A percentile compares a stretch with the other conserved stretches of the same genome.
Evolutionary conservation across 1,140 invertebrate genomes (phyloP).

Genomic region (Carposina sasakii): DNA sequence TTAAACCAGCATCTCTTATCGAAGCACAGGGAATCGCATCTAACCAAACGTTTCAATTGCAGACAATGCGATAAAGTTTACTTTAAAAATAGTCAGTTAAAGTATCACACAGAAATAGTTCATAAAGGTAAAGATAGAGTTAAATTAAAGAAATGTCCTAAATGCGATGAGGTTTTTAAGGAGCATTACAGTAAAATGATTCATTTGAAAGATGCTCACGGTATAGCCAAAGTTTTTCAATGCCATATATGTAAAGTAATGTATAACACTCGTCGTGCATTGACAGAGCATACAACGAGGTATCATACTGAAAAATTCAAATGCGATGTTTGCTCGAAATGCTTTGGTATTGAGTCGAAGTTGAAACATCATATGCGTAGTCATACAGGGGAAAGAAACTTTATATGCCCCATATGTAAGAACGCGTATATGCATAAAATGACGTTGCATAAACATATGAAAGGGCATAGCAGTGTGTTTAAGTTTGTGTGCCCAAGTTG

Average conservation of each 20-base stretch:
- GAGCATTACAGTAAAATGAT: slow-evolving; percentile 43
- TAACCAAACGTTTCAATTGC: slow-evolving; percentile 32
- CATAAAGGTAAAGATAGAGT: slow-evolving; percentile 32
- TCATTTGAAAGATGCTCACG: slow-evolving; percentile 39
- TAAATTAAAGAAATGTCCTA: slow-evolving; percentile 32
- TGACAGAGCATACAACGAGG: slow-evolving; percentile 53
- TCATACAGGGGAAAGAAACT: slow-evolving; percentile 76
- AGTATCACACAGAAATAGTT: slow-evolving; percentile 35
- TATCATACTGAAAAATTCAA: slow-evolving; percentile 68
- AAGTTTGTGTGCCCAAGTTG: slow-evolving; percentile 62
- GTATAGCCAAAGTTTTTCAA: slow-evolving; percentile 29
- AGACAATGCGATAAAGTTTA: slow-evolving; percentile 34
- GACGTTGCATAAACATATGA: slow-evolving; percentile 78
- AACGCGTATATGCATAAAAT: slow-evolving; percentile 76
- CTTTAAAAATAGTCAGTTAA: slow-evolving; percentile 34
- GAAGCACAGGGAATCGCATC: slow-evolving; percentile 55
- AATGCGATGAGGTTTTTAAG: slow-evolving; percentile 34
- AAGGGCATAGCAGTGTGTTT: slow-evolving; percentile 65
- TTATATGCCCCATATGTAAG: slow-evolving; percentile 71
- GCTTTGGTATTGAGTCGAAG: slow-evolving; percentile 71
- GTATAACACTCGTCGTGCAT: slow-evolving; percentile 28
- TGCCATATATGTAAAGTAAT: slow-evolving; percentile 35
- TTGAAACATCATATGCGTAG: slow-evolving; percentile 80
- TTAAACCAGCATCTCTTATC: slow-evolving; percentile 49
- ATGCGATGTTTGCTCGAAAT: slow-evolving; percentile 67